These are phyloP conservation scores for Cremastinae sp. DNA, from an alignment of 2,888 invertebrate genomes.

Conservation along the genomic window DNA sequence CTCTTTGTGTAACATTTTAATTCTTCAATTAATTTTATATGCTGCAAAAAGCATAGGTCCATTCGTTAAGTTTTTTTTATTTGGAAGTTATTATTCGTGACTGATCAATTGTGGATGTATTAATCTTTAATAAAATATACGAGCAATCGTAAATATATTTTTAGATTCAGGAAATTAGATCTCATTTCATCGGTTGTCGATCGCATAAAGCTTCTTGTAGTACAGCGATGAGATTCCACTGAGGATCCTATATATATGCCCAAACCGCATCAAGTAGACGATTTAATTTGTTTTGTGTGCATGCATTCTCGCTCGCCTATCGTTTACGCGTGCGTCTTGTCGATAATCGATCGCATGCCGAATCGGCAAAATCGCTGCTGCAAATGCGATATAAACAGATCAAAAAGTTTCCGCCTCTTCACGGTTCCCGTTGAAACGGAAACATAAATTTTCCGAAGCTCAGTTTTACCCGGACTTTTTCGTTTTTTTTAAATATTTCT, in stretches of 20 bases:
- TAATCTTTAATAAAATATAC: background rate
- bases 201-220: background rate
- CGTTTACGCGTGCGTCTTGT: background rate
- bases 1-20: too few species aligned
- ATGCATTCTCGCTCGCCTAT: background rate
- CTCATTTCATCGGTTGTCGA: slow-evolving; percentile 10
- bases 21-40: too few species aligned
- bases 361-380: too few species aligned
- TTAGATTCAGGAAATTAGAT: too few species aligned
- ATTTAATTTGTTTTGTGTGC: slow-evolving; percentile 5
- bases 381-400: too few species aligned
- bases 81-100: too few species aligned
- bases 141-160: background rate
- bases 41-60: too few species aligned
- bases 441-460: too few species aligned
- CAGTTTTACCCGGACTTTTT: background rate
- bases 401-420: too few species aligned
- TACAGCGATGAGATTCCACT: slow-evolving; percentile 6
- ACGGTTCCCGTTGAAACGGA: too few species aligned
- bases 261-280: background rate
- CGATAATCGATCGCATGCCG: background rate
- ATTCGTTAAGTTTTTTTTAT: too few species aligned
- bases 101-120: too few species aligned
- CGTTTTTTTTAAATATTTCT: background rate
- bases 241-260: background rate